These are phyloP conservation scores for Sebastes hubbsi DNA, from an alignment of 2,797 vertebrate genomes.

Conservation along the genomic window DNA sequence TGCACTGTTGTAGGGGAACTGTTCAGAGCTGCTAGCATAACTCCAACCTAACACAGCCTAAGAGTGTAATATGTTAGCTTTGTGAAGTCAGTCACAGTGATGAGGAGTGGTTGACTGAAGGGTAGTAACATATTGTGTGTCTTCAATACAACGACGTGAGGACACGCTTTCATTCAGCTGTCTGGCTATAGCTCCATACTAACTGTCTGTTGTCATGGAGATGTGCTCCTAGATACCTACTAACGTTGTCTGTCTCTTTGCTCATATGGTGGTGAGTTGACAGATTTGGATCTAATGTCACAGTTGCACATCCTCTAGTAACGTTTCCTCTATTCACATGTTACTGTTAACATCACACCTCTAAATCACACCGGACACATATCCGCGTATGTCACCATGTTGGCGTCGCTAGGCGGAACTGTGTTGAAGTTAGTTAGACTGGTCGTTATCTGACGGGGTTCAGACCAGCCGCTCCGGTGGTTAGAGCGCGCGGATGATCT, in stretches of 20 bases:
- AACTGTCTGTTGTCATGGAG: constrained; percentile 75
- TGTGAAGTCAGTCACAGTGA: not conserved
- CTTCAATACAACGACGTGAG: not conserved
- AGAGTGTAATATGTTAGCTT: not conserved
- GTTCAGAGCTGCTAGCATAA: not conserved
- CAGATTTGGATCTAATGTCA: not conserved
- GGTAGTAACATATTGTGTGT: not conserved
- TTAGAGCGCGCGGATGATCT: too few relatives aligned
- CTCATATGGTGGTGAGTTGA: not conserved
- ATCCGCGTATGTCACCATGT: constrained; percentile 47
- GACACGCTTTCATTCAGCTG: not conserved
- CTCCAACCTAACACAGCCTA: not conserved
- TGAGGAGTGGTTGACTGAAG: too few relatives aligned
- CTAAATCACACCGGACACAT: not conserved
- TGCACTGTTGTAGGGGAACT: not conserved
- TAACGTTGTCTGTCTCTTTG: not conserved
- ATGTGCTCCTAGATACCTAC: constrained; percentile 19
- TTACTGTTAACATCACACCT: not conserved
- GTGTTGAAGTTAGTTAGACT: not conserved
- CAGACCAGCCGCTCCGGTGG: too few relatives aligned
- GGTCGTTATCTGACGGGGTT: not conserved
- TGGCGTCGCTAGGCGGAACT: constrained; percentile 7
- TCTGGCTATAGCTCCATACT: constrained; percentile 7
- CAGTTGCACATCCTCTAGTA: not conserved
- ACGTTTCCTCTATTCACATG: not conserved